Evolutionary conservation across 53 echinoderm and acorn worm species (phyloP), one percentile per base, ranked within the genome.

Genomic region (Arbacia lixula): DNA sequence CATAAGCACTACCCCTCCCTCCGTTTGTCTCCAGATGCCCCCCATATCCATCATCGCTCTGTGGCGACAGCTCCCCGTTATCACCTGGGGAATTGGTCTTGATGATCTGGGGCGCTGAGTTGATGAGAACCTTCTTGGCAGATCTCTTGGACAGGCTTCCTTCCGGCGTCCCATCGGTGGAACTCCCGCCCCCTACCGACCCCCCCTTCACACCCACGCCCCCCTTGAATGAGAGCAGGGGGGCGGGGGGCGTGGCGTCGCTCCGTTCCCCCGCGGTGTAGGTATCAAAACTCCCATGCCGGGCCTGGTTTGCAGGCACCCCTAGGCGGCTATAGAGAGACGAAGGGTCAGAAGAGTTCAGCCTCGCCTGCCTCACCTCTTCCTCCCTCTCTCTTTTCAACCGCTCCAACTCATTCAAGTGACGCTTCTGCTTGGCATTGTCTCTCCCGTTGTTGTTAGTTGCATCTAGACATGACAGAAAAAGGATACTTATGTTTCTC

Each of bases 371-470:
- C 37, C 82, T 20, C 36, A 81, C 64, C 42, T 81, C 81, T 22
- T 87, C 82, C 82, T 81, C 62, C 42, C 72, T 62, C 36, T 89
- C 84, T 53, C 43, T 66, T 19, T 73, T 66, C 11, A 94, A 64
- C 42, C 85, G 66, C 19, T 94, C 89, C 37, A 94, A 71, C 49
- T 91, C 94, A 25, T 87, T 76, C 72, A 65, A 83, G 29, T 86
- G 84, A 22, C 91, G 61, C 63, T 84, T 86, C 78, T 81, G 84
- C 60, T 73, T 88, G 37, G 85, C 84, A 25, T 76, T 84, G 19
- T 91, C 78, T 6, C 4, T 32, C 16, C 33, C 74, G 0, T 31
- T 53, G 30, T 68, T 68, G 19, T 74, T 74, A 42, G 69, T 27
- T 14, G 29, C 88, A 55, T 85, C 84, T 37, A 37, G 32, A 76